These are phyloP conservation scores for Lathamus discolor DNA, from an alignment of 2,113 vertebrate genomes.

Conservation along the genomic window DNA sequence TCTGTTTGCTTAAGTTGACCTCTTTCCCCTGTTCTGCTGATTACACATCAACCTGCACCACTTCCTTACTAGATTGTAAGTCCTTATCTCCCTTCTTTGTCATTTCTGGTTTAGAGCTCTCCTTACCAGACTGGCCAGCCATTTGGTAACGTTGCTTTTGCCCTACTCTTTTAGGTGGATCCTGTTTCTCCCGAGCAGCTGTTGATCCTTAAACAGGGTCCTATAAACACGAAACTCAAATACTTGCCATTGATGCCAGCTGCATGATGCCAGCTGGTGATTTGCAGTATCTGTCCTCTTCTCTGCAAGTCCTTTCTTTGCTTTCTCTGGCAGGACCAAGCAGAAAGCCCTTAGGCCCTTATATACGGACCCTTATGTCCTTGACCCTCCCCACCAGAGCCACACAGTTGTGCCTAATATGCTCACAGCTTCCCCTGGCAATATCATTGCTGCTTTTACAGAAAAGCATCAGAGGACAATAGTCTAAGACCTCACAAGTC, in stretches of 20 bases:
- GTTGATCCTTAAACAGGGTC: neutral
- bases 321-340: neutral
- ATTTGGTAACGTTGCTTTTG: neutral
- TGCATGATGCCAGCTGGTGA: neutral
- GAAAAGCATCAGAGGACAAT: neutral
- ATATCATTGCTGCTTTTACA: neutral
- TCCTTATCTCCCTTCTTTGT: neutral
- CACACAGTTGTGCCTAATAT: neutral
- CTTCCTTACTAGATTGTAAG: neutral
- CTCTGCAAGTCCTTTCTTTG: neutral
- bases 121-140: neutral
- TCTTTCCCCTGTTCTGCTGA: neutral
- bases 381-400: accelerated
- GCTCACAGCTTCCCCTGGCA: neutral
- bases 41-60: neutral
- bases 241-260: neutral
- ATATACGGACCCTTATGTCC: neutral
- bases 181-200: neutral
- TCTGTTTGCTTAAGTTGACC: neutral
- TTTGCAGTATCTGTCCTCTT: neutral
- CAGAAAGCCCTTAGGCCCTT: neutral
- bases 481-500: neutral
- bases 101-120: neutral
- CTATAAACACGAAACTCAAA: neutral
- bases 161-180: neutral